Evolutionary conservation across 1,140 invertebrate genomes (phyloP), one percentile per base, ranked within the genome.

Genomic region (Brachionus rotundiformis): DNA sequence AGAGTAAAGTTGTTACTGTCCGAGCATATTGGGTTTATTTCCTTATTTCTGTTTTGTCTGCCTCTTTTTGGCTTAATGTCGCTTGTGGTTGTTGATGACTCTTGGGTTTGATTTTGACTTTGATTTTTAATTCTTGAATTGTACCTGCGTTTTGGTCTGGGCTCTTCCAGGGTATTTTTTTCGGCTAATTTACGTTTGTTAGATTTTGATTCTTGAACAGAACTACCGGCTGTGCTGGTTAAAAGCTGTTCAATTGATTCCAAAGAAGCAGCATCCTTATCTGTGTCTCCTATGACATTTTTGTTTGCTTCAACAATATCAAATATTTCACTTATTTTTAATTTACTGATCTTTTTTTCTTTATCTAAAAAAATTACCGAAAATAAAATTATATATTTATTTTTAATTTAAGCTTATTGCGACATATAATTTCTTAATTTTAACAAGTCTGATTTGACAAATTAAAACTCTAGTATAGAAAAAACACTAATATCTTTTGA

Each of bases 241-340:
- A 54, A 54, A 54, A 19, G 47, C 23, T 54, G n/a, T 19, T 54
- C 47, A 13, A 41, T 73, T 23, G 36, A 25, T 19, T 44, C 41
- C 19, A 27, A 31, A 0, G 36, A 23, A 11, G 16, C 29, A 25
- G 36, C 3, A n/a, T 73, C 68, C 19, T n/a, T 19, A 2, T 11
- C 10, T 10, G 68, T 25, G 7, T 73, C 39, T 25, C 11, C 39
- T 41, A 13, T 1, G 5, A 11, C 16, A 41, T 19, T 10, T 11
- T 73, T 73, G 5, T 44, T 73, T 23, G 23, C 23, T 23, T 71
- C 65, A 36, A 71, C 33, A 71, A 36, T 36, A 41, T 73, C 10
- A 5, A 73, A 41, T 44, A 73, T 73, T 73, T 73, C 19, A 11
- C 16, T 31, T 44, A 73, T 73, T 29, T 44, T 73, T 11, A 73